Base-by-base conservation (phyloP, 2,797 vertebrate genomes). In the Selene dorsalis region DNA sequence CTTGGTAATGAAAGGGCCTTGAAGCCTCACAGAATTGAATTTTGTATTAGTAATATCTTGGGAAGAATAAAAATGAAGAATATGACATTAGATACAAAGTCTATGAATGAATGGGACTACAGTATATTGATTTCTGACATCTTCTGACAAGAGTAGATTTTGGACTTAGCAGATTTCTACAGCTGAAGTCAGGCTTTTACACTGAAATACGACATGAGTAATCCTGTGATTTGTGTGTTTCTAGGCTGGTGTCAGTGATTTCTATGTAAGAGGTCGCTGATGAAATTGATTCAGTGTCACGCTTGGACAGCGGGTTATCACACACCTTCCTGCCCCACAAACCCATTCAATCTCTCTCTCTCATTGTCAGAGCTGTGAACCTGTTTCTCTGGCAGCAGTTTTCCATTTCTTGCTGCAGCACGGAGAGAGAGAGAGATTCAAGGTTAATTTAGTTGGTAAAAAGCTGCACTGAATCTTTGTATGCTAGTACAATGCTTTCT, bases 231-330 rank as follows among this genome's bases (percentile, higher is more conserved):
- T 66, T 65, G 69, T 70, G 62, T 63, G 76, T 75, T 48, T 83
- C 71, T 67, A 13, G 66, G 75, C 73, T 69, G 71, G 75, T 77
- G 76, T 72, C 74, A 60, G 72, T 75, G 83, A 77, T 79, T 89
- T 88, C 82, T 66, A 60, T 75, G 84, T 76, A 69, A 82, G 67
- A 65, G 82, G 62, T 63, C 87, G 71, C 62, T 73, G 84, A 85
- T 83, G 80, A 80, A 90, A 92, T 72, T 88, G 92, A 91, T 89
- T 91, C 77, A 38, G 77, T 75, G 91, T 90, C 85, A 93, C 79
- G 84, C 90, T 87, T 92, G 84, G 84, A 76, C 60, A 79, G 80
- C 78, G 79, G 82, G 90, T 92, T 88, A 92, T 94, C 89, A 91
- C 88, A 91, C 89, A 92, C 84, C 85, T 88, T 88, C 77, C 73